Percentiles rank a stretch among this genome's conserved stretches.
Evolutionary conservation across 2,888 invertebrate genomes (phyloP).

Genomic region (Drosophila rubida): DNA sequence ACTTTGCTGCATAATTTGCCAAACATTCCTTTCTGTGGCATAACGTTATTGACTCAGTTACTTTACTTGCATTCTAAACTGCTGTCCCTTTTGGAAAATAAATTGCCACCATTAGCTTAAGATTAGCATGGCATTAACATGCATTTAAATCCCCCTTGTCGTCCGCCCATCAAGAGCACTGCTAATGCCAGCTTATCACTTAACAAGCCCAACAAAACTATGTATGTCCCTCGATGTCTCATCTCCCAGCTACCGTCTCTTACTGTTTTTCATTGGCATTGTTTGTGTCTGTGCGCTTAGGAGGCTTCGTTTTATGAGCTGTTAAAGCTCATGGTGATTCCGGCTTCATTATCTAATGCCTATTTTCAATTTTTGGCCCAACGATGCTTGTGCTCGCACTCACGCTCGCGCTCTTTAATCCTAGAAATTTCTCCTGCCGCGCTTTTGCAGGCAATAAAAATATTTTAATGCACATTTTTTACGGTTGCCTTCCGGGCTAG

Average conservation of each 20-base stretch:
- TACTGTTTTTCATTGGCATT: not conserved
- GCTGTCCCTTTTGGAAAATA: not conserved
- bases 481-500: constrained; percentile 47
- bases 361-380: constrained; percentile 65
- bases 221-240: not conserved
- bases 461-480: constrained; percentile 74
- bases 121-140: constrained; percentile 29
- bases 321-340: constrained; percentile 53
- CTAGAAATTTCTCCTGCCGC: constrained; percentile 31
- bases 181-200: constrained; percentile 1
- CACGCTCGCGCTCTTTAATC: constrained; percentile 54
- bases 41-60: not conserved
- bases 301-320: constrained; percentile 53
- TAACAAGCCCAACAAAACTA: constrained; percentile 16
- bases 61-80: not conserved
- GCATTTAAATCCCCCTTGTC: constrained; percentile 11
- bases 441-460: constrained; percentile 65
- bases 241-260: too few relatives aligned
- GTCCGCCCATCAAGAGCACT: constrained; percentile 28
- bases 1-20: not conserved
- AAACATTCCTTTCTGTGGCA: not conserved
- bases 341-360: constrained; percentile 65
- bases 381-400: not conserved
- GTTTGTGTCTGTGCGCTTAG: not conserved
- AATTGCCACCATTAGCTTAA: not conserved